phyloP scores from a whole-genome alignment of 2,113 vertebrate species.

The Diphyllodes magnificus region DNA sequence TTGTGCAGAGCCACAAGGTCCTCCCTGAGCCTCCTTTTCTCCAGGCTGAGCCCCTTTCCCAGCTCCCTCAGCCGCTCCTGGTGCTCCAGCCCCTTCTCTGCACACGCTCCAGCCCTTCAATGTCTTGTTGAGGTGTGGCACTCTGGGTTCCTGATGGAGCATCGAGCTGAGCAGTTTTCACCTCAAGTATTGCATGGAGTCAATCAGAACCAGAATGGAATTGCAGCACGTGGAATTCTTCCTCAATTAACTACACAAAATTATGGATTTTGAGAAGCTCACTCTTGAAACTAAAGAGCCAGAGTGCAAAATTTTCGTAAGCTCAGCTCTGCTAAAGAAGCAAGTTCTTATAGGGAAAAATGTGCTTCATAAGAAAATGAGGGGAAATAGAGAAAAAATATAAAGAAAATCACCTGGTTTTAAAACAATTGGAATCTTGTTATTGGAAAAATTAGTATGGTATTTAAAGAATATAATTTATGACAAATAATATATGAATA shows the following conservation, averaged over 20 bases:
- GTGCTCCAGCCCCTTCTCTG: background rate
- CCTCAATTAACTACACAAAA: background rate
- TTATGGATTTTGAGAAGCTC: background rate
- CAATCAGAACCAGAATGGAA: background rate
- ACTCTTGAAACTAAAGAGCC: background rate
- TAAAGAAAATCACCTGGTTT: background rate
- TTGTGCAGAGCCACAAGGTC: fast-evolving
- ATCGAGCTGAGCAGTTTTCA: background rate
- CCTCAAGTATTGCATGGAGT: background rate
- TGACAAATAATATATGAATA: background rate
- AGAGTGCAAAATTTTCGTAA: background rate
- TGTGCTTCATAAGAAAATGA: background rate
- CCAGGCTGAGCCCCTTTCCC: background rate
- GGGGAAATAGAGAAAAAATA: background rate
- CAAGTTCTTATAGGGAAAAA: background rate
- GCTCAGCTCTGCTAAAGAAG: background rate
- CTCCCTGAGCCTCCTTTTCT: background rate
- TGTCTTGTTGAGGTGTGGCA: background rate
- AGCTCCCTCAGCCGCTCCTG: background rate
- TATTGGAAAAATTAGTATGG: background rate
- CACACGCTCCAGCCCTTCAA: background rate
- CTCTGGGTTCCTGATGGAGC: background rate
- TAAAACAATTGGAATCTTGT: background rate
- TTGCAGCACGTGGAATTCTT: background rate
- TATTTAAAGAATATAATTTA: background rate